A percentile compares a stretch with the other conserved stretches of the same genome.
Conservation (phyloP, 2,888 invertebrate genomes). For the Megamerina dolium region DNA sequence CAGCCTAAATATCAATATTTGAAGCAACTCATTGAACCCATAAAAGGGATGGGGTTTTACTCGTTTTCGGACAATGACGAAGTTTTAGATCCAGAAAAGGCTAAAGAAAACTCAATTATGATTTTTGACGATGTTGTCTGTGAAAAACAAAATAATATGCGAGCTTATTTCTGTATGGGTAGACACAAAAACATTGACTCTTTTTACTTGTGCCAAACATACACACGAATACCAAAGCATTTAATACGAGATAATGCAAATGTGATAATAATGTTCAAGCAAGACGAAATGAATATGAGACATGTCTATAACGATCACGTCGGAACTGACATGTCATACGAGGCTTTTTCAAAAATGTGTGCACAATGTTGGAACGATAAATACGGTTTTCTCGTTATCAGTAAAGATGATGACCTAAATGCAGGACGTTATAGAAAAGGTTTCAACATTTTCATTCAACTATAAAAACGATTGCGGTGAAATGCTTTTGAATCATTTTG, state of each 20-base stretch:
- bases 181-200: slow-evolving; percentile 35
- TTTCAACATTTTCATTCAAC: slow-evolving; percentile 25
- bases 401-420: slow-evolving; percentile 28
- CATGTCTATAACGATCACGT: no score
- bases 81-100: slow-evolving; percentile 16
- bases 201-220: no score
- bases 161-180: no score
- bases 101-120: slow-evolving; percentile 33
- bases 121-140: slow-evolving; percentile 44
- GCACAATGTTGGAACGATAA: slow-evolving; percentile 31
- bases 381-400: slow-evolving; percentile 32
- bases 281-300: no score
- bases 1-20: no score
- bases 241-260: slow-evolving; percentile 39
- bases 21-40: slow-evolving; percentile 20
- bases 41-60: slow-evolving; percentile 17
- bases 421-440: slow-evolving; percentile 35
- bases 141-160: no score
- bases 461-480: no score
- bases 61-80: slow-evolving; percentile 19
- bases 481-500: no score
- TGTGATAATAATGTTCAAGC: no score
- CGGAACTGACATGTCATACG: slow-evolving; percentile 24
- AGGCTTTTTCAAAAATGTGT: slow-evolving; percentile 33
- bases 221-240: slow-evolving; percentile 39